Percentiles rank a stretch among this genome's conserved stretches.
These are phyloP conservation scores for Isaurus tuberculatus DNA, from an alignment of 92 coral and sea anemone genomes.

Conservation along the genomic window DNA sequence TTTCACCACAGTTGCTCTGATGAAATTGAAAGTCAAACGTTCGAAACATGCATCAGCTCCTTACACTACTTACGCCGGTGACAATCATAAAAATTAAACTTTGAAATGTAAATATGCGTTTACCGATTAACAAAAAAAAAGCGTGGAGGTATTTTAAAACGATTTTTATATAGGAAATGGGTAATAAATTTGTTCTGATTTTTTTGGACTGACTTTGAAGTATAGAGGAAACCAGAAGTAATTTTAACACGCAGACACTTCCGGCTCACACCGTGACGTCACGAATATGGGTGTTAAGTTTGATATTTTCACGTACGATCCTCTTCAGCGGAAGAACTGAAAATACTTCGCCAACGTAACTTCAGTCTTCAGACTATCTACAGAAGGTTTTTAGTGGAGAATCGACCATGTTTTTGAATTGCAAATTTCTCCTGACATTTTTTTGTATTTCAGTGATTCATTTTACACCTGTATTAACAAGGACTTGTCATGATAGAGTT, in stretches of 20 bases:
- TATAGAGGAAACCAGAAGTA: neutral
- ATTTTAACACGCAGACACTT: neutral
- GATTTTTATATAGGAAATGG: neutral
- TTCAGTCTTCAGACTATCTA: neutral
- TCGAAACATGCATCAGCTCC: too few species aligned
- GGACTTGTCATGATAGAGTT: neutral
- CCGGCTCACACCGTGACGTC: conserved; percentile 15
- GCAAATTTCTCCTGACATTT: neutral
- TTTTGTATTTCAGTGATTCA: neutral
- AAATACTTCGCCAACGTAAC: too few species aligned
- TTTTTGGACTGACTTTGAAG: neutral
- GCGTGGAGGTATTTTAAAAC: conserved; percentile 15
- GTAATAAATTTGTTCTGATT: neutral
- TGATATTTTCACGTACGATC: conserved; percentile 7
- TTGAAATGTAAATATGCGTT: too few species aligned
- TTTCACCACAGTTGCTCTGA: too few species aligned
- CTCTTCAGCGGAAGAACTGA: neutral
- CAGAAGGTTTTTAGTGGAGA: neutral
- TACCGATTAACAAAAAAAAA: neutral
- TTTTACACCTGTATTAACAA: neutral
- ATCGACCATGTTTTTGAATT: neutral
- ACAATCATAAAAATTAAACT: too few species aligned
- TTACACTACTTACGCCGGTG: too few species aligned
- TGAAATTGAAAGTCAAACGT: too few species aligned
- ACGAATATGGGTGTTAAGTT: conserved; percentile 4